Conservation (phyloP, 1,140 invertebrate genomes). For the Trichogramma pretiosum region DNA sequence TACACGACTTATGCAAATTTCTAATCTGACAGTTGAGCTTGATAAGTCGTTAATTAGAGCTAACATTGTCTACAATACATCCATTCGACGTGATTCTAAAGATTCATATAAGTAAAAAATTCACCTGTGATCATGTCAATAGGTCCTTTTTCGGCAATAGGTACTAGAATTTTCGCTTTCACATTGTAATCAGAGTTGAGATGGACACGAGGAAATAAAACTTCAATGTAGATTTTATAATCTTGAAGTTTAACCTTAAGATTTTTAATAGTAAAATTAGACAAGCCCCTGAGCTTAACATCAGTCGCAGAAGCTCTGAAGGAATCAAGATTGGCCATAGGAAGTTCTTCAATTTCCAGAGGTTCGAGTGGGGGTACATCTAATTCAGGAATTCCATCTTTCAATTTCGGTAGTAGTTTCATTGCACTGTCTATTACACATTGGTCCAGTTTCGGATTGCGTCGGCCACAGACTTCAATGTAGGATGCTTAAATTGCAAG, state of each 20-base stretch:
- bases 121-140: slow-evolving; percentile 23
- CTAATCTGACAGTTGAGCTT: neutral
- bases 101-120: no score
- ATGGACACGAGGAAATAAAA: slow-evolving; percentile 43
- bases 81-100: no score
- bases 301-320: slow-evolving; percentile 41
- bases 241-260: slow-evolving; percentile 47
- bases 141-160: slow-evolving; percentile 21
- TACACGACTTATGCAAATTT: neutral
- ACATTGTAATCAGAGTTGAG: slow-evolving; percentile 48
- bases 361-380: slow-evolving; percentile 53
- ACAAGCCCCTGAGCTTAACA: slow-evolving; percentile 43
- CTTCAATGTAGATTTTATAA: slow-evolving; percentile 37
- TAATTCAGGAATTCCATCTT: slow-evolving; percentile 51
- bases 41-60: neutral
- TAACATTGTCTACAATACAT: neutral
- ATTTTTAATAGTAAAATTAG: slow-evolving; percentile 45
- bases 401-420: slow-evolving; percentile 42
- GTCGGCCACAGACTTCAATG: slow-evolving; percentile 53
- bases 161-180: slow-evolving; percentile 40
- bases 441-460: slow-evolving; percentile 46
- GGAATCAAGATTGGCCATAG: slow-evolving; percentile 28
- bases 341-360: slow-evolving; percentile 44
- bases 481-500: no score
- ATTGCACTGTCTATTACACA: slow-evolving; percentile 50